A percentile compares a stretch with the other conserved stretches of the same genome.
Conservation (phyloP, 2,113 vertebrate genomes). For the Glareola pratincola region DNA sequence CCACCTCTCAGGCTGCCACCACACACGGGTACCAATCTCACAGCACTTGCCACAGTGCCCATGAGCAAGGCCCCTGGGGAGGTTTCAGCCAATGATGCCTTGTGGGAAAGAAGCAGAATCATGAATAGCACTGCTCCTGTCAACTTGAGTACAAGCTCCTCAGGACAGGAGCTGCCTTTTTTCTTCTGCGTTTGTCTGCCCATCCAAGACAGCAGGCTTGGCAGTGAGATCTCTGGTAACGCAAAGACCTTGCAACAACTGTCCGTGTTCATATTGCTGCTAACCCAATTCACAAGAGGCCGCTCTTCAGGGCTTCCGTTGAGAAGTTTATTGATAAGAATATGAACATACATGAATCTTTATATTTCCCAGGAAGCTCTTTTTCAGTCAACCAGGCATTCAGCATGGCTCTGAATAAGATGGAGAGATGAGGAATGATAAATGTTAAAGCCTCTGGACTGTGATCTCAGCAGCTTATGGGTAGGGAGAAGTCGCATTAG, state of each 20-base stretch:
- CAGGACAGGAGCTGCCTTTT: not conserved
- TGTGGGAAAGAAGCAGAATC: not conserved
- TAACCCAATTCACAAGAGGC: not conserved
- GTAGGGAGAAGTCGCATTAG: not conserved
- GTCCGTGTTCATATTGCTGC: not conserved
- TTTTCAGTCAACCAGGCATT: not conserved
- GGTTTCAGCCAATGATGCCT: not conserved
- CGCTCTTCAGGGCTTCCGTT: not conserved
- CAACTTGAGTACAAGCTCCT: not conserved
- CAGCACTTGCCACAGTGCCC: not conserved
- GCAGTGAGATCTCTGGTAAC: not conserved
- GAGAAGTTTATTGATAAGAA: not conserved
- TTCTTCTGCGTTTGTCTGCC: not conserved
- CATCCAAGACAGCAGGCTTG: not conserved
- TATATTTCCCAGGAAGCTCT: not conserved
- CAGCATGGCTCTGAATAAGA: slow-evolving; percentile 9
- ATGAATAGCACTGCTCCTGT: not conserved
- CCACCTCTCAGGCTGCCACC: not conserved
- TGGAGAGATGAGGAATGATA: not conserved
- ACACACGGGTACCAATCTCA: not conserved
- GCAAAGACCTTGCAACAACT: not conserved
- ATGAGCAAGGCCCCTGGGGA: not conserved
- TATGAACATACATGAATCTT: not conserved
- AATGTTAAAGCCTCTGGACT: not conserved
- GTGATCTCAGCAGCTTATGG: not conserved